These are phyloP conservation scores for Gastrophryne carolinensis DNA, from an alignment of 2,797 vertebrate genomes.

Conservation along the genomic window DNA sequence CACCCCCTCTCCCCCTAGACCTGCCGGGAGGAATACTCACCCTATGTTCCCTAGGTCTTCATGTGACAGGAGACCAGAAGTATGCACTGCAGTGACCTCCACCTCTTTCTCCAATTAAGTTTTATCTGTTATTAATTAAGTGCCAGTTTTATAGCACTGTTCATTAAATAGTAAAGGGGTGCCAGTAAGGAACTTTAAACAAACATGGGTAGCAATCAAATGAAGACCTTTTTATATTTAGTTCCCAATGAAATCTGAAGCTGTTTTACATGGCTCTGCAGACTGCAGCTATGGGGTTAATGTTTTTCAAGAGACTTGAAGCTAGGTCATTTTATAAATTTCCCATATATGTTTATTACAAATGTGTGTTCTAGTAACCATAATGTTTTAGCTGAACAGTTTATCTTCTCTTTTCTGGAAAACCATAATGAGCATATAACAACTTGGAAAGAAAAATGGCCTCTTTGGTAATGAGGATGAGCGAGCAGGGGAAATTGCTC, in stretches of 20 bases:
- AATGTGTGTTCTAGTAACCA: conserved; percentile 29
- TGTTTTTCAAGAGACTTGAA: conserved; percentile 16
- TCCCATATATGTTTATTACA: conserved; percentile 30
- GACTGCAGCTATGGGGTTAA: not conserved
- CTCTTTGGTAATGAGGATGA: conserved; percentile 4
- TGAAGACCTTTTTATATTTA: not conserved
- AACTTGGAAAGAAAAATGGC: conserved; percentile 20
- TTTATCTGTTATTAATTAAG: too few relatives aligned
- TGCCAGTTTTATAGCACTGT: too few relatives aligned
- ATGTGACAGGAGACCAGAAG: too few relatives aligned
- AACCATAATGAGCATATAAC: conserved; percentile 36
- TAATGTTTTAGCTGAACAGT: conserved; percentile 13
- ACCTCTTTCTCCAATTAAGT: too few relatives aligned
- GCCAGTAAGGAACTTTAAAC: too few relatives aligned
- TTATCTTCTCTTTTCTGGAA: conserved; percentile 36
- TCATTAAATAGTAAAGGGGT: too few relatives aligned
- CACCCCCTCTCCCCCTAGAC: too few relatives aligned
- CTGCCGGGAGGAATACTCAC: too few relatives aligned
- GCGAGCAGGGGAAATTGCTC: conserved; percentile 19
- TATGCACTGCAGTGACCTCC: too few relatives aligned
- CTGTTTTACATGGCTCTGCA: not conserved
- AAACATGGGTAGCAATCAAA: too few relatives aligned
- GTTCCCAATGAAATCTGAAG: not conserved
- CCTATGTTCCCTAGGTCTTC: too few relatives aligned
- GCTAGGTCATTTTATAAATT: conserved; percentile 16